Evolutionary conservation across 2,888 invertebrate genomes (phyloP).

Genomic region (Rosalia funebris): DNA sequence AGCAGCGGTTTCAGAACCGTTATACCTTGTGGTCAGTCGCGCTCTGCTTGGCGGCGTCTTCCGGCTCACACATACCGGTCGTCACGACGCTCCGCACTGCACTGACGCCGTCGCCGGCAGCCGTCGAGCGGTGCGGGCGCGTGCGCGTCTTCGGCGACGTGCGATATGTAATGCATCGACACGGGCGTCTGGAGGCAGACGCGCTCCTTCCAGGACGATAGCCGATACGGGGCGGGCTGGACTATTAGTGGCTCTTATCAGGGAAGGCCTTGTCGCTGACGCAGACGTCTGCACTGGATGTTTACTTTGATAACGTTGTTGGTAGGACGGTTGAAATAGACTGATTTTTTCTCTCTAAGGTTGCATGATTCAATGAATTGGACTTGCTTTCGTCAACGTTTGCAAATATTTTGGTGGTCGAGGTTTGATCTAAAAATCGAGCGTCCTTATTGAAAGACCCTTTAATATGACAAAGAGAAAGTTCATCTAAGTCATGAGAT

Average conservation of each 20-base stretch:
- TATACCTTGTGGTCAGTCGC: constrained; percentile 50
- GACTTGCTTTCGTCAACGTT: too few relatives aligned
- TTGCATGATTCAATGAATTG: too few relatives aligned
- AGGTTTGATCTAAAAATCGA: too few relatives aligned
- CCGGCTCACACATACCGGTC: constrained; percentile 56
- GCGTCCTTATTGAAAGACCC: too few relatives aligned
- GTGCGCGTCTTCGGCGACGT: constrained; percentile 40
- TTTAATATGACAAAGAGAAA: too few relatives aligned
- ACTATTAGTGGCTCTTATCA: constrained; percentile 26
- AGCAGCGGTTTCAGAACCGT: constrained; percentile 24
- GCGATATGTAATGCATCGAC: constrained; percentile 52
- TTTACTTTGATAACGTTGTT: too few relatives aligned
- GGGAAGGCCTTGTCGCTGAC: background rate
- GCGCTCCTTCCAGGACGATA: constrained; percentile 37
- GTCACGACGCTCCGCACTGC: constrained; percentile 60
- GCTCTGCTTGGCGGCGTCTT: constrained; percentile 51
- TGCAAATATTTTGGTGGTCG: too few relatives aligned
- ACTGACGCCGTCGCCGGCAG: constrained; percentile 53
- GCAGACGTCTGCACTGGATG: background rate
- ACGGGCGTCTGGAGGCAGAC: constrained; percentile 47
- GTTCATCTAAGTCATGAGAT: too few relatives aligned
- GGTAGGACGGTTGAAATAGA: too few relatives aligned
- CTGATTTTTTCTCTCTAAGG: too few relatives aligned
- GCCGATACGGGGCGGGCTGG: constrained; percentile 45
- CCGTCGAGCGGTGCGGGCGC: constrained; percentile 41